These are phyloP conservation scores for Hippotragus niger DNA, from an alignment of 2,113 vertebrate species.

Conservation along the genomic window DNA sequence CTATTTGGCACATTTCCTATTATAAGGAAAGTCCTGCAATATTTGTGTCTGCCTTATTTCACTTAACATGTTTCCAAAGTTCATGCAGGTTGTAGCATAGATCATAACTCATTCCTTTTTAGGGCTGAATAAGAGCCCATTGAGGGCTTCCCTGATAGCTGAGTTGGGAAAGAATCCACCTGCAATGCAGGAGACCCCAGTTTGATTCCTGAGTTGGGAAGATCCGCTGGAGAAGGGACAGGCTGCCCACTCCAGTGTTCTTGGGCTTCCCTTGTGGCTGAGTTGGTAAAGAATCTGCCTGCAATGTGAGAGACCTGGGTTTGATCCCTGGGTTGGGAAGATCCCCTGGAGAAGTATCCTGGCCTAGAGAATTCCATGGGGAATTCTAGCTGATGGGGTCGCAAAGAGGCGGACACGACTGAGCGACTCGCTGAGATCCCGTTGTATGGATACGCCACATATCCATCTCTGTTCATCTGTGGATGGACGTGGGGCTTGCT, in stretches of 20 bases:
- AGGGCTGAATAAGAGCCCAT: background rate
- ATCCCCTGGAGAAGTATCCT: background rate
- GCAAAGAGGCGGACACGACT: background rate
- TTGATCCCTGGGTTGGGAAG: background rate
- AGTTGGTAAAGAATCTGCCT: background rate
- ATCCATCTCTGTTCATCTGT: background rate
- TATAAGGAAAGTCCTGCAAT: background rate
- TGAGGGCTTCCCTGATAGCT: background rate
- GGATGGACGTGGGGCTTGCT: background rate
- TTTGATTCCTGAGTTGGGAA: background rate
- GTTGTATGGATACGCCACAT: rapidly evolving
- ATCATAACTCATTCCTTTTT: background rate
- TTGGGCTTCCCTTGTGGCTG: background rate
- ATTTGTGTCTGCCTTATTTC: background rate
- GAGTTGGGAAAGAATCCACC: background rate
- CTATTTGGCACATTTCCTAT: background rate
- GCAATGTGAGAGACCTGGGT: background rate
- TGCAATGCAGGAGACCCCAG: background rate
- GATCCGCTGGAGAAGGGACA: background rate
- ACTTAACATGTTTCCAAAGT: background rate
- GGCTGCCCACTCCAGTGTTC: background rate
- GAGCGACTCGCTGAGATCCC: background rate
- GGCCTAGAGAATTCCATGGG: background rate
- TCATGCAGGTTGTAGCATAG: background rate
- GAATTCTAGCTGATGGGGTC: background rate